Conservation (phyloP, 1,140 invertebrate species). For the Ctenoplectra terminalis region DNA sequence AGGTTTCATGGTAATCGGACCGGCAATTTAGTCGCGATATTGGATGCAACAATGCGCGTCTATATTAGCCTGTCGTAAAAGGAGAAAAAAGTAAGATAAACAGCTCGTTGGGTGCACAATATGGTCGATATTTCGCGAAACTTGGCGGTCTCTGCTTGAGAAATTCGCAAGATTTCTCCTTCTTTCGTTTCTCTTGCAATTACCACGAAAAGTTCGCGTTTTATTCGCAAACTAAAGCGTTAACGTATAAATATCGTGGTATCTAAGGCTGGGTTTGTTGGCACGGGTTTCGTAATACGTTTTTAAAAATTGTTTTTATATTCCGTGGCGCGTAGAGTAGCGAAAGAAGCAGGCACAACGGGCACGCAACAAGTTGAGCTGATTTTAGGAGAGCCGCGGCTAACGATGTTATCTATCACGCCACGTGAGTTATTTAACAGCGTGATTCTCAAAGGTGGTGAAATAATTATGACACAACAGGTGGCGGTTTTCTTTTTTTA, state of each 20-base stretch:
- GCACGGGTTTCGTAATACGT: background rate
- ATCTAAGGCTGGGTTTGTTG: background rate
- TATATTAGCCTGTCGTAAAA: background rate
- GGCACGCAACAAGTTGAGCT: slow-evolving; percentile 38
- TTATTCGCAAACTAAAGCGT: background rate
- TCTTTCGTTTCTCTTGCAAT: background rate
- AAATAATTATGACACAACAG: slow-evolving; percentile 36
- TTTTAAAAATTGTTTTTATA: background rate
- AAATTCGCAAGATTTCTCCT: too few species aligned
- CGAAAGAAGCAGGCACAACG: background rate
- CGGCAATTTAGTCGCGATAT: slow-evolving; percentile 23
- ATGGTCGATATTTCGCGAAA: background rate
- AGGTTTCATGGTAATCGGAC: background rate
- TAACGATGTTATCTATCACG: slow-evolving; percentile 34
- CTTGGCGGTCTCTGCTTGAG: background rate
- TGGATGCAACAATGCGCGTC: background rate
- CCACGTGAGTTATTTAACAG: slow-evolving; percentile 11
- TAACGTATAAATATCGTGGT: background rate
- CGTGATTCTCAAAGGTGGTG: background rate
- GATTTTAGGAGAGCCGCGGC: slow-evolving; percentile 13
- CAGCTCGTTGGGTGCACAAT: background rate
- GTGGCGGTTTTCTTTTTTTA: slow-evolving; percentile 14
- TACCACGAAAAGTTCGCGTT: background rate
- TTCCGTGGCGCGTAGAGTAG: background rate
- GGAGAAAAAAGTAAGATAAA: background rate